Percentiles rank a stretch among this genome's conserved stretches.
phyloP scores from a whole-genome alignment of 2,113 vertebrate species.

The Indicator maculatus region DNA sequence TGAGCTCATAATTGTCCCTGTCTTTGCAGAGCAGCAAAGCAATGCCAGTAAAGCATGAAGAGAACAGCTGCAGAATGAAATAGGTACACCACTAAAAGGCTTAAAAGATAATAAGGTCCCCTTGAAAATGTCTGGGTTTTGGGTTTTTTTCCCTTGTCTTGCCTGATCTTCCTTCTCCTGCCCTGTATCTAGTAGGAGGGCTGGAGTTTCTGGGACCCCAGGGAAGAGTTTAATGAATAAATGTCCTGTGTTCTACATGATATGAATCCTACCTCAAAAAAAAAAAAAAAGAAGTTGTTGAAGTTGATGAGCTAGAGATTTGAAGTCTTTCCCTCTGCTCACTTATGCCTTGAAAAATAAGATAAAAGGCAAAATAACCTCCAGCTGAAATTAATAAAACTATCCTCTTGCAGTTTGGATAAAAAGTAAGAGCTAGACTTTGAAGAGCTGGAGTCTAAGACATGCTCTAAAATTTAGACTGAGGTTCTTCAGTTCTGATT shows the following conservation, averaged over 20 bases:
- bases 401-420: slow-evolving; percentile 38
- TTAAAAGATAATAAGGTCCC: neutral
- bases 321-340: slow-evolving; percentile 28
- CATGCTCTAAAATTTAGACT: slow-evolving; percentile 27
- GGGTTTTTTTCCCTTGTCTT: neutral
- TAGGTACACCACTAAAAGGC: neutral
- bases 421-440: slow-evolving; percentile 29
- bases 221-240: slow-evolving; percentile 61
- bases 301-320: slow-evolving; percentile 55
- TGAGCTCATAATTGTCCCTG: neutral
- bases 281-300: neutral
- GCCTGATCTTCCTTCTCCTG: neutral
- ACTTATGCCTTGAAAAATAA: slow-evolving; percentile 61
- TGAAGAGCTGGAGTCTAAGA: slow-evolving; percentile 42
- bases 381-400: slow-evolving; percentile 65
- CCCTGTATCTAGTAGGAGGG: neutral
- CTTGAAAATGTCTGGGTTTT: neutral
- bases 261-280: neutral
- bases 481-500: slow-evolving; percentile 32
- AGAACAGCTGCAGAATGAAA: neutral
- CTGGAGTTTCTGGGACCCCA: slow-evolving; percentile 31
- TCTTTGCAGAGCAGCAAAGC: neutral
- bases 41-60: neutral
- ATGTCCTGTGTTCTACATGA: slow-evolving; percentile 34
- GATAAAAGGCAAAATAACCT: slow-evolving; percentile 66